phyloP scores from a whole-genome alignment of 2,797 vertebrate genomes.

The Tenualosa thibaudeaui region DNA sequence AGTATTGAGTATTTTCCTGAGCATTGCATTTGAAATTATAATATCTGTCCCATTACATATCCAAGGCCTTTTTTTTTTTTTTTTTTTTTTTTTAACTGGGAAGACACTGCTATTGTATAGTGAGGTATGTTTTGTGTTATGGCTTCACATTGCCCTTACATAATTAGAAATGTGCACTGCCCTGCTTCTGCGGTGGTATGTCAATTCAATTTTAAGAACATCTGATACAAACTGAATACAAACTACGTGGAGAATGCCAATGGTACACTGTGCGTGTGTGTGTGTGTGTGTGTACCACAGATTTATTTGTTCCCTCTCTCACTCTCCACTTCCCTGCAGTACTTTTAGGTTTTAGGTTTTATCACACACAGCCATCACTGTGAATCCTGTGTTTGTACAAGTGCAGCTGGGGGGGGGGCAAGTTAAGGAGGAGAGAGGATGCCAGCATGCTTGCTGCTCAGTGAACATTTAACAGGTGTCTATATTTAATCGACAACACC shows the following conservation, averaged over 20 bases:
- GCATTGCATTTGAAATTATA: too few species aligned
- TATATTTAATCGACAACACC: conserved; percentile 19
- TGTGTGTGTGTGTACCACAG: not conserved
- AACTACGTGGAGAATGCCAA: not conserved
- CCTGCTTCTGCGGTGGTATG: not conserved
- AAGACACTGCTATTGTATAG: not conserved
- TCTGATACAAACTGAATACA: not conserved
- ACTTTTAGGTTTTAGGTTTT: not conserved
- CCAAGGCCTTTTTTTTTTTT: too few species aligned
- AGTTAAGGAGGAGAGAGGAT: not conserved
- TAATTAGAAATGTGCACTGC: not conserved
- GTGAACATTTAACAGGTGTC: conserved; percentile 9
- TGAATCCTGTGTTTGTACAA: not conserved
- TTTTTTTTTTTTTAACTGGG: too few species aligned
- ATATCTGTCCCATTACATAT: too few species aligned
- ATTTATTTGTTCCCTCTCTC: not conserved
- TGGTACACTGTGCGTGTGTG: not conserved
- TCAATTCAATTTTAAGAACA: not conserved
- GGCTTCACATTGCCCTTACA: not conserved
- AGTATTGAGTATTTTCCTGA: too few species aligned
- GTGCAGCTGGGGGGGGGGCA: not conserved
- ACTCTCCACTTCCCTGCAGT: not conserved
- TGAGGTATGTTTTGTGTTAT: not conserved
- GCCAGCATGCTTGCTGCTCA: not conserved
- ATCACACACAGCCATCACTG: not conserved